Evolutionary conservation across 2,888 invertebrate genomes (phyloP).

Genomic region (Malthinus seriepunctatus): DNA sequence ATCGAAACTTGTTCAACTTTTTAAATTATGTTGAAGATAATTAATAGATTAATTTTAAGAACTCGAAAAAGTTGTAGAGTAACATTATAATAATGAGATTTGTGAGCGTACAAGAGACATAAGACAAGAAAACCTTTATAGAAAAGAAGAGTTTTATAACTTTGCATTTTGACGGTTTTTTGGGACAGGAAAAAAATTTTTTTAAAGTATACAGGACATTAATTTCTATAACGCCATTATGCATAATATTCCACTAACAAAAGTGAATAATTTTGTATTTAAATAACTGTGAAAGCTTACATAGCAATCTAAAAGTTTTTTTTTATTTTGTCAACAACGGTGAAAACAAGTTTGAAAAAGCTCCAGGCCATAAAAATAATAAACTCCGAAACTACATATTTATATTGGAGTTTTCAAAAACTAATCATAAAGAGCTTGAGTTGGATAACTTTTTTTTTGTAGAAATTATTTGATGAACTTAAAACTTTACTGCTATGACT

Average conservation of each 20-base stretch:
- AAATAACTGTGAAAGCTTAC: constrained; percentile 12
- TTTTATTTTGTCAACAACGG: constrained; percentile 16
- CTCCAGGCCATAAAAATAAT: constrained; percentile 14
- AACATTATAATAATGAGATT: not conserved
- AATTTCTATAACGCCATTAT: constrained; percentile 6
- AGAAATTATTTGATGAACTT: constrained; percentile 21
- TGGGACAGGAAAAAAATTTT: not conserved
- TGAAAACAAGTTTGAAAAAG: constrained; percentile 14
- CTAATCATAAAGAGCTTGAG: constrained; percentile 19
- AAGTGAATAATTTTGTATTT: constrained; percentile 2
- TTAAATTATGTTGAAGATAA: not conserved
- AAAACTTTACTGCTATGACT: constrained; percentile 19
- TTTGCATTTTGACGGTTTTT: constrained; percentile 3
- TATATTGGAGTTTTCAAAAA: constrained; percentile 20
- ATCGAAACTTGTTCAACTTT: too few relatives aligned
- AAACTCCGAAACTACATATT: constrained; percentile 18
- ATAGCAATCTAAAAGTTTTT: constrained; percentile 16
- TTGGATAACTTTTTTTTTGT: constrained; percentile 14
- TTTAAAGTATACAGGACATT: constrained; percentile 4
- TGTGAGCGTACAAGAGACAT: not conserved
- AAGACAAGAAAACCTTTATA: too few relatives aligned
- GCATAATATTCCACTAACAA: constrained; percentile 5
- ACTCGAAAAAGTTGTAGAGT: not conserved
- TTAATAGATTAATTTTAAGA: not conserved
- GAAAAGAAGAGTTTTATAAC: not conserved